Evolutionary conservation across 2,888 invertebrate species (phyloP), one percentile per base, ranked within the genome.

Genomic region (Dilophus febrilis): DNA sequence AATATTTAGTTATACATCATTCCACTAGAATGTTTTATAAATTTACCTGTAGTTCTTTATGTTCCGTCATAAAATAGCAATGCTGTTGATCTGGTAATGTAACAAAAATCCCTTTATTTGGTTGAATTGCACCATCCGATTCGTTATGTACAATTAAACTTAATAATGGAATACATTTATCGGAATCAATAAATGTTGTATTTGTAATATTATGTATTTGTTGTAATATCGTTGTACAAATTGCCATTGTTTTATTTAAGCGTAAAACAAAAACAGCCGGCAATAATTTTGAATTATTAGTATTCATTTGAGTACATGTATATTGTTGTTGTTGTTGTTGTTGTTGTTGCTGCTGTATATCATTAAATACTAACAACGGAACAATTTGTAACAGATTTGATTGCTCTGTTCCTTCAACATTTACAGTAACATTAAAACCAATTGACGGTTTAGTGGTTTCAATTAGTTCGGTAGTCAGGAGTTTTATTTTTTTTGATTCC

Each of bases 61-160:
- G 77, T 57, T 87, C 85, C 19, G 88, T 88, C 65, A 94, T 72
- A 61, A 87, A 90, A 61, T 91, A 95, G 55, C 90, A 88, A 57
- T 95, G 94, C 42, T 78, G 80, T 58, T 94, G 92, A 57, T 91
- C 92, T 0, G 92, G 88, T 35, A 95, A 65, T 42, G 79, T 82
- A 56, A 92, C 90, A 70, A 82, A 87, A 13, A 91, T 66, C 41
- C 87, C 88, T 54, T 78, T 83, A 51, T 77, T 76, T 40, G 74
- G 73, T 52, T 76, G 77, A 51, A 80, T 67, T 48, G 77, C 72
- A 43, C 77, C 82, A 48, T 77, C 75, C 44, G 86, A 83, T 0
- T 79, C 70, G 48, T 80, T 78, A 47, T 81, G 78, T 3, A 85
- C 77, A 40, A 91, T 80, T 7, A 91, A 65, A 47, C 79, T 77